These are phyloP conservation scores for Smutsia temminckii DNA, from an alignment of 2,797 vertebrate species.

Conservation along the genomic window DNA sequence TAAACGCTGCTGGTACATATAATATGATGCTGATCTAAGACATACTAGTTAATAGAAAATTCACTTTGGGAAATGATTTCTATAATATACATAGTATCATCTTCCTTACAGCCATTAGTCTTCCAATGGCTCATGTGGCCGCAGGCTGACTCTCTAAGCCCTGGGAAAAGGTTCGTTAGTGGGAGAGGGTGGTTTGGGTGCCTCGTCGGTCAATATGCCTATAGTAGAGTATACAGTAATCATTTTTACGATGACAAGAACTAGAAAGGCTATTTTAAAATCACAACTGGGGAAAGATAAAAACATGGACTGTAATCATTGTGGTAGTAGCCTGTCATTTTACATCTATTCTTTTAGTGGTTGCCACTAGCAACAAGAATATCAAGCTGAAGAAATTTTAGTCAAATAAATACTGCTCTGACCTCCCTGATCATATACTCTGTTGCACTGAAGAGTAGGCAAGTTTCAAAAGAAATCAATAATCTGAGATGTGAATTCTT, in stretches of 20 bases:
- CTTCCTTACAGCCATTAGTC: background rate
- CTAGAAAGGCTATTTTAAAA: constrained; percentile 54
- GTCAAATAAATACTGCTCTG: constrained; percentile 62
- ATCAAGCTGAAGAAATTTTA: constrained; percentile 61
- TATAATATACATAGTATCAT: background rate
- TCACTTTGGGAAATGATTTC: constrained; percentile 46
- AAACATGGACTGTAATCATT: constrained; percentile 27
- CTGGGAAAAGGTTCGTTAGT: background rate
- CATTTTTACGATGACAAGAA: constrained; percentile 46
- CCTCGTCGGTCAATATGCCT: constrained; percentile 40
- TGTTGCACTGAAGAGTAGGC: constrained; percentile 33
- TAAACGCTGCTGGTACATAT: background rate
- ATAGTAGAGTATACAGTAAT: background rate
- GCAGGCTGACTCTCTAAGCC: background rate
- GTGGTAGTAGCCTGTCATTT: constrained; percentile 49
- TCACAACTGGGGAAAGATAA: constrained; percentile 64
- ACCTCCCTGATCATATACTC: constrained; percentile 30
- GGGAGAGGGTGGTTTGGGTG: background rate
- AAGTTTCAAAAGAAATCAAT: constrained; percentile 14
- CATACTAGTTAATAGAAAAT: constrained; percentile 38
- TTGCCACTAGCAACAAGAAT: constrained; percentile 80
- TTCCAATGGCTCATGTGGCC: background rate
- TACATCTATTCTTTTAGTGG: constrained; percentile 71
- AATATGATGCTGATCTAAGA: background rate
- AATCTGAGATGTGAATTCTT: constrained; percentile 50